These are phyloP conservation scores for Siphamia tubifer DNA, from an alignment of 2,113 vertebrate genomes.

Conservation along the genomic window DNA sequence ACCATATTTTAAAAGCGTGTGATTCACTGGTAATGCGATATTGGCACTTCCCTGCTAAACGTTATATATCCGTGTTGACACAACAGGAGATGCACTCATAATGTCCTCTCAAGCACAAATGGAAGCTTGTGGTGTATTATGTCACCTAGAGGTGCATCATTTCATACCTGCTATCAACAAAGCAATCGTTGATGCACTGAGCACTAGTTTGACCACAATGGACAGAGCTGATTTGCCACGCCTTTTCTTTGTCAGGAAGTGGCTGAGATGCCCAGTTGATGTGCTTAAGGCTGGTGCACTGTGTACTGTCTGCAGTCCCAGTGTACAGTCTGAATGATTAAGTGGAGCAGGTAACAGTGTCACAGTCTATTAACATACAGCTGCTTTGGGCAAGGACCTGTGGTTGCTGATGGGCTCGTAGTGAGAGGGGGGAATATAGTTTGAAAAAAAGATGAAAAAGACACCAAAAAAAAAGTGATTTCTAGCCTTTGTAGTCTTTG, in stretches of 20 bases:
- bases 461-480: constrained; percentile 46
- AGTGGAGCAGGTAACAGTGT: constrained; percentile 56
- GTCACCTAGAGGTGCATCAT: constrained; percentile 49
- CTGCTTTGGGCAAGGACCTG: constrained; percentile 65
- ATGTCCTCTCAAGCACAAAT: constrained; percentile 55
- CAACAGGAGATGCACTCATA: constrained; percentile 63
- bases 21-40: constrained; percentile 67
- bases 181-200: not conserved
- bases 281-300: constrained; percentile 9
- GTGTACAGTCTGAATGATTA: constrained; percentile 58
- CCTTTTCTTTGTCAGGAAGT: constrained; percentile 35
- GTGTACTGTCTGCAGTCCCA: constrained; percentile 28
- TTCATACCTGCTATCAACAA: constrained; percentile 30
- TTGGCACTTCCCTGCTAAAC: constrained; percentile 56
- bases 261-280: constrained; percentile 12
- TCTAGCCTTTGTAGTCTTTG: constrained; percentile 53
- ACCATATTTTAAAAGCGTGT: constrained; percentile 69
- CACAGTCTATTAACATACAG: constrained; percentile 66
- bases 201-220: not conserved
- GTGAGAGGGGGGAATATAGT: constrained; percentile 12
- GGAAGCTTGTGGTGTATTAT: constrained; percentile 59
- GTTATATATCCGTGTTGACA: constrained; percentile 65
- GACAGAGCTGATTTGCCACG: constrained; percentile 18
- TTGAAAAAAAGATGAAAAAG: constrained; percentile 66
- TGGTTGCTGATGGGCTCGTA: constrained; percentile 51